These are phyloP conservation scores for Chamaea fasciata DNA, from an alignment of 2,113 vertebrate genomes.

Conservation along the genomic window DNA sequence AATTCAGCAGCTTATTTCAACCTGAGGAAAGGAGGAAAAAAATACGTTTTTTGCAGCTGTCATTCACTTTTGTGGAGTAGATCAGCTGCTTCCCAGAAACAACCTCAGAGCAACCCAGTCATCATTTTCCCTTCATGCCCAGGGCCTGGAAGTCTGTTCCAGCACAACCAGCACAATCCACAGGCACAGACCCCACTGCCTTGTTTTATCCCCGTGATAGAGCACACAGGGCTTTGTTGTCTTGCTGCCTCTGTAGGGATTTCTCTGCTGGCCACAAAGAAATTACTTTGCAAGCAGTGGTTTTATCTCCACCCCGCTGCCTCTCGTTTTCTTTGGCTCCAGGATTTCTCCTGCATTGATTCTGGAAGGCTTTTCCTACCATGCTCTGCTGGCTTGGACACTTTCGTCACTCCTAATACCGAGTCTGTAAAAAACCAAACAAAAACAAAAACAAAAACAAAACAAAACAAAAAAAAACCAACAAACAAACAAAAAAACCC, in stretches of 20 bases:
- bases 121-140: background rate
- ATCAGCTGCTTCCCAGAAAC: background rate
- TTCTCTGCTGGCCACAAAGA: background rate
- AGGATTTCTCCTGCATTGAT: background rate
- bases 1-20: background rate
- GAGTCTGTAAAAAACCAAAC: background rate
- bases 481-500: no score
- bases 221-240: background rate
- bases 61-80: background rate
- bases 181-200: background rate
- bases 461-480: no score
- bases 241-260: background rate
- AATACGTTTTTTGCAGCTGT: background rate
- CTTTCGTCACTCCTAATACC: background rate
- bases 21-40: background rate
- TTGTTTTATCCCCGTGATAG: background rate
- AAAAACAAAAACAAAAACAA: no score
- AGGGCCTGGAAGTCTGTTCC: background rate
- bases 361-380: background rate
- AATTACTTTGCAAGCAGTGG: background rate
- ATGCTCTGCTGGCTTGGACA: background rate
- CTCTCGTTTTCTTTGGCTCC: background rate
- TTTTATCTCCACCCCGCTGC: background rate
- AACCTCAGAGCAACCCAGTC: background rate
- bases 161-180: fast-evolving